Percentiles rank a stretch among this genome's conserved stretches.
phyloP scores from a whole-genome alignment of 1,140 invertebrate genomes.

The Diprion similis region DNA sequence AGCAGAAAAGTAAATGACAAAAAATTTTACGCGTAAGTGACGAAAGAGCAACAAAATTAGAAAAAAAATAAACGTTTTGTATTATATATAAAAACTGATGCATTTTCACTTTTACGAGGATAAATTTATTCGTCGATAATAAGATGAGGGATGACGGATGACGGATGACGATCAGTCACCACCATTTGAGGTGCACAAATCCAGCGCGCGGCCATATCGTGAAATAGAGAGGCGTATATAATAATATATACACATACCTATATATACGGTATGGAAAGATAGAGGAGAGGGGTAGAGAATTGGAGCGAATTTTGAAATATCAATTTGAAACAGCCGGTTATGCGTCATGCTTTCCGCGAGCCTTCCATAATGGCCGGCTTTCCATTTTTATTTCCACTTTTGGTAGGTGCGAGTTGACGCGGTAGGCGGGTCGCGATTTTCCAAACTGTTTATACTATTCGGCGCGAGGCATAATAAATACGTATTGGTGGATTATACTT shows the following conservation, averaged over 20 bases:
- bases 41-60: neutral
- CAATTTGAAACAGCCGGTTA: constrained; percentile 54
- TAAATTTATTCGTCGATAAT: too few species aligned
- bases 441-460: constrained; percentile 10
- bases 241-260: neutral
- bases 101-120: too few species aligned
- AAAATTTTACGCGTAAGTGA: neutral
- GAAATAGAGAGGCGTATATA: too few species aligned
- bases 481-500: constrained; percentile 28
- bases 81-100: too few species aligned
- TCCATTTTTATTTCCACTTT: constrained; percentile 58
- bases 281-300: too few species aligned
- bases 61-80: neutral
- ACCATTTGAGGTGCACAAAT: too few species aligned
- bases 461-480: constrained; percentile 28
- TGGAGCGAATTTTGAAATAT: constrained; percentile 43
- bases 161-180: too few species aligned
- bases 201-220: too few species aligned
- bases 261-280: neutral
- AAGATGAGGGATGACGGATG: too few species aligned
- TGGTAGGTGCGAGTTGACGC: constrained; percentile 14
- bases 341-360: constrained; percentile 53
- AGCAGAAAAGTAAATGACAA: neutral
- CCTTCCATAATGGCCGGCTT: constrained; percentile 51
- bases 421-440: neutral